These are phyloP conservation scores for Callinectes sapidus DNA, from an alignment of 2,888 invertebrate species.

Conservation along the genomic window DNA sequence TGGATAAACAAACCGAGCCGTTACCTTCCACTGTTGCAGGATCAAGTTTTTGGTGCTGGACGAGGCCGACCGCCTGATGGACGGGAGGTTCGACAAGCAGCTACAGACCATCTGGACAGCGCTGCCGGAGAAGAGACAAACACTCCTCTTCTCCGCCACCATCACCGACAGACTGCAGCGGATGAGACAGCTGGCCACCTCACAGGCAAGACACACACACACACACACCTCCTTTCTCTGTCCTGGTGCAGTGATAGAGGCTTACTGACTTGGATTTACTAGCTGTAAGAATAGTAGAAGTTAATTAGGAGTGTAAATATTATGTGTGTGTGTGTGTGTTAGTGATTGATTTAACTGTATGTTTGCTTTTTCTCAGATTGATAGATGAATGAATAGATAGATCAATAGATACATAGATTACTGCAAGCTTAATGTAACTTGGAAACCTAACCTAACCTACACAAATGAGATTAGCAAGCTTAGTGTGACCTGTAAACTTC, in stretches of 20 bases:
- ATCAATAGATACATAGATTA: background rate
- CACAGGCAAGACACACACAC: conserved; percentile 79
- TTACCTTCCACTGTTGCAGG: conserved; percentile 73
- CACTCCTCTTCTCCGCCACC: conserved; percentile 95
- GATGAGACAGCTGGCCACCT: conserved; percentile 81
- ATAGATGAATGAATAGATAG: background rate
- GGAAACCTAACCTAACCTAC: background rate
- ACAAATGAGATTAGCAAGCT: no score
- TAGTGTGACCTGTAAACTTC: no score
- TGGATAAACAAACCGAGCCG: background rate
- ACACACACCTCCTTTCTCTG: no score
- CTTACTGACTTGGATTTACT: background rate
- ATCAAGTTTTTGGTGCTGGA: conserved; percentile 93
- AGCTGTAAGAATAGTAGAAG: no score
- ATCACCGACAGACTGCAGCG: conserved; percentile 88
- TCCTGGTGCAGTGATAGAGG: background rate
- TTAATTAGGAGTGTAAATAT: background rate
- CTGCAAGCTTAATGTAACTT: background rate
- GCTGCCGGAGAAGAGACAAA: conserved; percentile 88
- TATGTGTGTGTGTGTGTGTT: background rate
- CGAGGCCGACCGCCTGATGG: conserved; percentile 89
- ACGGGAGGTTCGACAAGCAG: conserved; percentile 84
- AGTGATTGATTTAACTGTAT: background rate
- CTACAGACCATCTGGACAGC: conserved; percentile 86
- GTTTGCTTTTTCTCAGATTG: background rate